These are phyloP conservation scores for Cyrtonyx montezumae DNA, from an alignment of 2,113 vertebrate species.

Conservation along the genomic window DNA sequence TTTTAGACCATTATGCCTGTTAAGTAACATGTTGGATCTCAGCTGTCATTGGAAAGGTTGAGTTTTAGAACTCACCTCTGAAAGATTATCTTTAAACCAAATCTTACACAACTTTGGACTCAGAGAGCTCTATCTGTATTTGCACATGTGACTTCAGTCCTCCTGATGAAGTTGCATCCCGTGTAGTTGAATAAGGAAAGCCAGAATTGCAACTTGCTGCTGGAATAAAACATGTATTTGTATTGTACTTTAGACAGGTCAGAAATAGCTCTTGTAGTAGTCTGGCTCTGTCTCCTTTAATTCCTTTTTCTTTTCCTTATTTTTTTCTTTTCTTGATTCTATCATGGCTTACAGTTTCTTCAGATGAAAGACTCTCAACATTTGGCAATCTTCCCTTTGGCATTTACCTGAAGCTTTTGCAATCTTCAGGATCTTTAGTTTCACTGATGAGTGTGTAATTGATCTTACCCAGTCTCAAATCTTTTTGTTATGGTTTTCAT, in stretches of 20 bases:
- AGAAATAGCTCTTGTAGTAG: not conserved
- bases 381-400: not conserved
- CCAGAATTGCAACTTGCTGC: not conserved
- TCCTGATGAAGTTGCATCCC: not conserved
- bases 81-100: not conserved
- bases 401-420: not conserved
- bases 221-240: not conserved
- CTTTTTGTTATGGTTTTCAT: not conserved
- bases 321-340: not conserved
- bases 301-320: not conserved
- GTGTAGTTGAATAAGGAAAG: not conserved
- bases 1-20: not conserved
- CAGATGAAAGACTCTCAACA: not conserved
- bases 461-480: not conserved
- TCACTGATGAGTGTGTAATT: not conserved
- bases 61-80: not conserved
- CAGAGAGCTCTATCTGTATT: not conserved
- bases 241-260: not conserved
- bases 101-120: not conserved
- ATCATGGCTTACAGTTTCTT: not conserved
- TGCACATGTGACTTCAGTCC: not conserved
- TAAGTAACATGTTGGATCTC: not conserved
- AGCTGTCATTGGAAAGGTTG: not conserved
- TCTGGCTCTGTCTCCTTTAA: not conserved
- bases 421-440: conserved; percentile 15